A percentile compares a stretch with the other conserved stretches of the same genome.
Evolutionary conservation across 2,113 vertebrate genomes (phyloP).

Genomic region (Sceloporus tristichus): DNA sequence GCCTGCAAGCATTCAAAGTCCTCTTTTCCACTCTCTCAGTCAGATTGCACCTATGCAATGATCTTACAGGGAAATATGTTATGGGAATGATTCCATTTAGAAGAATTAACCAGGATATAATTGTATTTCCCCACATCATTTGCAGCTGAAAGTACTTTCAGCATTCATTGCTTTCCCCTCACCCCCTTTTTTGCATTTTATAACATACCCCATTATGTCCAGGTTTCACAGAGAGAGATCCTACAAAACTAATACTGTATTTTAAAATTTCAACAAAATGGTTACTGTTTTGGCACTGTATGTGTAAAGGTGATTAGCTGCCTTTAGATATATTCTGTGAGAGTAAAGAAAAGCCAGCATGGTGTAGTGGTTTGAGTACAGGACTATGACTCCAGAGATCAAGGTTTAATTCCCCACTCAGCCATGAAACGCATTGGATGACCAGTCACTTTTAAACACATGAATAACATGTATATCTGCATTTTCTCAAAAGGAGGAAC

Average conservation of each 20-base stretch:
- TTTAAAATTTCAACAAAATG: background rate
- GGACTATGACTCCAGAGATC: too few species aligned
- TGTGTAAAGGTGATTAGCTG: background rate
- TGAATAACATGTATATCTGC: background rate
- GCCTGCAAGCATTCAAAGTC: background rate
- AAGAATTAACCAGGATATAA: background rate
- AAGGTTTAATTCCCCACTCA: too few species aligned
- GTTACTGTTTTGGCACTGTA: background rate
- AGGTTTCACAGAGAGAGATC: background rate
- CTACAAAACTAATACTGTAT: too few species aligned
- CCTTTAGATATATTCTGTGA: background rate
- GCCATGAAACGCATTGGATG: too few species aligned
- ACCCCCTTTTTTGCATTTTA: too few species aligned
- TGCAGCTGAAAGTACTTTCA: background rate
- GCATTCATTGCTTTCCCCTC: background rate
- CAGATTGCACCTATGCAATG: background rate
- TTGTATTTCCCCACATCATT: background rate
- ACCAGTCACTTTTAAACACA: background rate
- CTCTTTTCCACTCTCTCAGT: background rate
- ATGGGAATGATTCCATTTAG: background rate
- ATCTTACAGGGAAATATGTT: background rate
- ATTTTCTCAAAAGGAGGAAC: background rate
- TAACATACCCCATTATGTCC: background rate
- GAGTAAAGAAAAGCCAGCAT: too few species aligned
- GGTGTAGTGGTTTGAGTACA: too few species aligned